phyloP scores from a whole-genome alignment of 53 echinoderm and acorn worm genomes.

The Paracentrotus lividus region DNA sequence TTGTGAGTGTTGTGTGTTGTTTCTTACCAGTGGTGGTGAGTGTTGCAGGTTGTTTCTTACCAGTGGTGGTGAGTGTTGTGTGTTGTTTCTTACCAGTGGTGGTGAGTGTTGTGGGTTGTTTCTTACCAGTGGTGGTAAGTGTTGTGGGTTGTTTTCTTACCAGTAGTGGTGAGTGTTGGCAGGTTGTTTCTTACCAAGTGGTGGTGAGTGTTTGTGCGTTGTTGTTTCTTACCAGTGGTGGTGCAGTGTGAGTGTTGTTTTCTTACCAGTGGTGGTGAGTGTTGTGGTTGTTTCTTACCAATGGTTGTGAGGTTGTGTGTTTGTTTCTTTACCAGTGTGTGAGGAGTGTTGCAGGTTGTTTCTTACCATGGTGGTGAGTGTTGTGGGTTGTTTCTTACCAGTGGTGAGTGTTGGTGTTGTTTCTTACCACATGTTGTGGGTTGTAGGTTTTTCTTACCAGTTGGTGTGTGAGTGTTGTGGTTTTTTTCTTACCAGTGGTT shows the following conservation, averaged over 20 bases:
- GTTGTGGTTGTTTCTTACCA: too few species aligned
- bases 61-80: too few species aligned
- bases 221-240: neutral
- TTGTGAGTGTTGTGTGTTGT: too few species aligned
- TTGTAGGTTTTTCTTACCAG: neutral
- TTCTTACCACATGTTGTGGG: neutral
- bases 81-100: too few species aligned
- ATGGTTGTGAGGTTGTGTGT: neutral
- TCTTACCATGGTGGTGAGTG: neutral
- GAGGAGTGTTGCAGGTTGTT: neutral
- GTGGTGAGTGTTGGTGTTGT: neutral
- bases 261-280: neutral
- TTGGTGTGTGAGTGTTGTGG: too few species aligned
- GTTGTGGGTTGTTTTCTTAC: neutral
- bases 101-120: too few species aligned
- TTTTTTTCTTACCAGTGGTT: constrained; percentile 82
- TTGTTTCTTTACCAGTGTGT: neutral
- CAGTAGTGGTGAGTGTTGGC: neutral
- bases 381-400: neutral
- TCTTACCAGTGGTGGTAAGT: too few species aligned
- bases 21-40: too few species aligned
- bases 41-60: too few species aligned
- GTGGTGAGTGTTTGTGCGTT: too few species aligned
- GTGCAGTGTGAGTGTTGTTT: neutral
- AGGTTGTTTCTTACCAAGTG: too few species aligned